phyloP scores from a whole-genome alignment of 2,797 vertebrate species.

The Oophaga sylvatica region DNA sequence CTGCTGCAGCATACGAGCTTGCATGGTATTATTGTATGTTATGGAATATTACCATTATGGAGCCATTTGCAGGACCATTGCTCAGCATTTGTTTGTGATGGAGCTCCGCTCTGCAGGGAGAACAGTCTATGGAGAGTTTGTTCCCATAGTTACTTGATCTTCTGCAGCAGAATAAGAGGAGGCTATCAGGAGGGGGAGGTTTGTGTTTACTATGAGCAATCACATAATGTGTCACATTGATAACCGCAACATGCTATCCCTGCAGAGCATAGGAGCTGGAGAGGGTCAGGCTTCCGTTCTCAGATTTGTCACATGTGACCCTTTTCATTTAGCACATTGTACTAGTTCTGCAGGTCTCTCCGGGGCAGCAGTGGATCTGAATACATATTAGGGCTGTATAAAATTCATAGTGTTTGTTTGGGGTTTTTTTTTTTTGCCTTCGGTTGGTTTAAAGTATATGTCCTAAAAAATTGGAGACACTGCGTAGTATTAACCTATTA shows the following conservation, averaged over 20 bases:
- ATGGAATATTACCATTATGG: background rate
- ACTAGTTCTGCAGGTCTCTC: background rate
- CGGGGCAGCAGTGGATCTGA: background rate
- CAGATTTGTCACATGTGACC: background rate
- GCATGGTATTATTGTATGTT: background rate
- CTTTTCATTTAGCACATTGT: background rate
- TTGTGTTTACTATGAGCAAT: conserved; percentile 59
- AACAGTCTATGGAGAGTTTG: conserved; percentile 71
- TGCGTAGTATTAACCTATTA: too few species aligned
- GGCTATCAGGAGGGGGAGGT: background rate
- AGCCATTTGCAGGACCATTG: conserved; percentile 55
- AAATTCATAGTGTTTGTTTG: background rate
- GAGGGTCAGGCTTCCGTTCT: conserved; percentile 19
- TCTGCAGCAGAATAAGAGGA: conserved; percentile 73
- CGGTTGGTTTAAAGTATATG: background rate
- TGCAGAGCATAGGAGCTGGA: background rate
- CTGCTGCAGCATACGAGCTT: background rate
- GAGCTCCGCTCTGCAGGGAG: conserved; percentile 61
- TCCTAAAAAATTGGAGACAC: too few species aligned
- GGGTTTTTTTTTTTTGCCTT: background rate
- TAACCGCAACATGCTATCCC: conserved; percentile 42
- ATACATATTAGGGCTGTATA: background rate
- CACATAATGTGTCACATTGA: conserved; percentile 36
- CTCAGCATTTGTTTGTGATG: conserved; percentile 64
- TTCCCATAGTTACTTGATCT: conserved; percentile 80